Evolutionary conservation across 1,140 invertebrate genomes (phyloP), one percentile per base, ranked within the genome.

Genomic region (Camponotus vicinus): DNA sequence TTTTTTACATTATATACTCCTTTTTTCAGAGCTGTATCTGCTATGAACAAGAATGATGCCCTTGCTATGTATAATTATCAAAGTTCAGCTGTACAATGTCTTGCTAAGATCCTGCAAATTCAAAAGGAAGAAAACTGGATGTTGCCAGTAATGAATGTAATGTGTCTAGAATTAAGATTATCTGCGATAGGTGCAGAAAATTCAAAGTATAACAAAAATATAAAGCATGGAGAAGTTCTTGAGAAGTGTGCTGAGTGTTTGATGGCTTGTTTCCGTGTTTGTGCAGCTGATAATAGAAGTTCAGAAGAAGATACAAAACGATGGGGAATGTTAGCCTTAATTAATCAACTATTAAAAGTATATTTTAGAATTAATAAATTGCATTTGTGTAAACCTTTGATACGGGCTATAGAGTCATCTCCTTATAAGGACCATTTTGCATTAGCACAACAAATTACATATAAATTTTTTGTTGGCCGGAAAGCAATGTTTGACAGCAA

Each of bases 401-500:
- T 99, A 88, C 96, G 99, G 91, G 99, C 99, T 3, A 99, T 99
- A 89, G 99, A 99, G 89, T 98, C 98, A 40, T 98, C 98, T 18
- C 96, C 97, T 1, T 97, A 98, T 66, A 99, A 98, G 94, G 98
- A 99, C 67, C 96, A 97, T 79, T 99, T 99, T 94, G 97, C 97
- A 52, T 93, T 98, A 80, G 97, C 97, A 37, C 97, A 98, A 95
- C 98, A 99, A 94, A 97, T 99, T 61, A 99, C 99, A 0, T 99
- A 99, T 93, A 98, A 98, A 92, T 99, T 99, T 95, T 99, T 99
- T 96, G 98, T 99, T 21, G 99, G 99, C 2, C 96, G 99, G 7
- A 99, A 99, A 95, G 98, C 98, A 2, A 99, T 99, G 98, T 99
- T 99, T 95, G 99, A 99, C 95, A 99, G 98, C 87, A 98, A 99